A percentile compares a stretch with the other conserved stretches of the same genome.
Evolutionary conservation across 2,888 invertebrate genomes (phyloP).

Genomic region (Seladonia tumulorum): DNA sequence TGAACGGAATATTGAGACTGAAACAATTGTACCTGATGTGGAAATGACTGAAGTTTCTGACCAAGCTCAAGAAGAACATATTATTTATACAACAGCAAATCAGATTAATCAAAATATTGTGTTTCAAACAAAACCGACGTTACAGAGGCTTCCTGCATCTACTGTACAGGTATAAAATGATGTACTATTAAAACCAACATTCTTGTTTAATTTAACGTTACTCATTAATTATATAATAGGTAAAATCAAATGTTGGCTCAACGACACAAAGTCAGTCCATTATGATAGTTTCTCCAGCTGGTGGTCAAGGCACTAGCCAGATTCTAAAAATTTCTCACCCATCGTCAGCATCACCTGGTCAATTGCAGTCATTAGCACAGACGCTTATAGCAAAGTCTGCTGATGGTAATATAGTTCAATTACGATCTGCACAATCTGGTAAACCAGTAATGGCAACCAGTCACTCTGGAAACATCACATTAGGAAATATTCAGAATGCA

Average conservation of each 20-base stretch:
- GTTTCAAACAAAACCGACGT: slow-evolving; percentile 82
- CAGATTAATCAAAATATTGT: slow-evolving; percentile 79
- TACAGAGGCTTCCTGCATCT: slow-evolving; percentile 80
- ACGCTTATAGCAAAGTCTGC: slow-evolving; percentile 83
- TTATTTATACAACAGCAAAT: slow-evolving; percentile 79
- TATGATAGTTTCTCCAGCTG: slow-evolving; percentile 82
- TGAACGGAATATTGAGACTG: slow-evolving; percentile 72
- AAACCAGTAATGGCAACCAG: slow-evolving; percentile 79
- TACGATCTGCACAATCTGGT: slow-evolving; percentile 77
- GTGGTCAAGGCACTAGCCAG: slow-evolving; percentile 82
- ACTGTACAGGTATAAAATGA: slow-evolving; percentile 75
- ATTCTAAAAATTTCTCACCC: slow-evolving; percentile 83
- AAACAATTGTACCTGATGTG: slow-evolving; percentile 78
- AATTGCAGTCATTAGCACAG: slow-evolving; percentile 82
- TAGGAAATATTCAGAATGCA: slow-evolving; percentile 78
- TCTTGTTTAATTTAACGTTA: background rate
- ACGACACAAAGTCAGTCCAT: slow-evolving; percentile 82
- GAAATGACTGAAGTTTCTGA: slow-evolving; percentile 80
- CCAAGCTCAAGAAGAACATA: slow-evolving; percentile 77
- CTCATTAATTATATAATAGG: slow-evolving; percentile 63
- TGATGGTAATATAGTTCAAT: slow-evolving; percentile 83
- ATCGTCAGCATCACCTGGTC: slow-evolving; percentile 80
- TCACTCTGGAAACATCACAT: slow-evolving; percentile 78
- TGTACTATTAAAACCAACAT: background rate
- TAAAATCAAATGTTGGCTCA: slow-evolving; percentile 77